These are phyloP conservation scores for Mormyrus proboscirostris DNA, from an alignment of 2,797 vertebrate genomes.

Conservation along the genomic window DNA sequence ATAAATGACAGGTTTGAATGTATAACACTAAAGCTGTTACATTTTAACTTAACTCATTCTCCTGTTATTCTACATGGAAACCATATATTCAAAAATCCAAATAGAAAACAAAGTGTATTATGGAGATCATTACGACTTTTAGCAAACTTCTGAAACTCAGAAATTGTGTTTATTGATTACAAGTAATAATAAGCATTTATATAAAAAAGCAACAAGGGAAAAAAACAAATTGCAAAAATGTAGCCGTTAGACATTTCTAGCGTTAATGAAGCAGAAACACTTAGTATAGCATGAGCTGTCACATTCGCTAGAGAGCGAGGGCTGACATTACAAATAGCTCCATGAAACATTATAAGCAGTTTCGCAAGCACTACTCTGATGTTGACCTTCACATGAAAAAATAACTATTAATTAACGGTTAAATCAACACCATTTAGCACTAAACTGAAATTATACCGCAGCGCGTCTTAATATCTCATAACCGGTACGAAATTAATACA, in stretches of 20 bases:
- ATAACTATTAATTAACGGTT: not conserved
- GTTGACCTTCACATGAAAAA: not conserved
- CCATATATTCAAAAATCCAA: not conserved
- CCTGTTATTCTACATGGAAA: not conserved
- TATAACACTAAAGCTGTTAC: not conserved
- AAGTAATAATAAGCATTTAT: not conserved
- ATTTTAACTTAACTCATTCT: not conserved
- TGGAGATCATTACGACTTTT: not conserved
- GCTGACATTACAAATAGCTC: conserved; percentile 21
- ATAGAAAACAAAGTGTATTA: not conserved
- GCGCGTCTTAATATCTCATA: not conserved
- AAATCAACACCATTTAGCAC: not conserved
- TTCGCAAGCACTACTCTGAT: conserved; percentile 27
- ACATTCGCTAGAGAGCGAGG: conserved; percentile 25
- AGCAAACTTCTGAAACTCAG: not conserved
- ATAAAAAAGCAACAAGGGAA: not conserved
- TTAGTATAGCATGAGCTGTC: conserved; percentile 21
- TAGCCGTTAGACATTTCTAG: not conserved
- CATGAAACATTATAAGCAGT: conserved; percentile 25
- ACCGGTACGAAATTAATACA: not conserved
- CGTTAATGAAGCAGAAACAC: not conserved
- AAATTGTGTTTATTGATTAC: not conserved
- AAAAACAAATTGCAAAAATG: not conserved
- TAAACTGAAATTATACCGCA: not conserved
- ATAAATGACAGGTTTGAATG: not conserved